Conservation (phyloP, 2,797 vertebrate genomes). For the Clarias laeviceps region DNA sequence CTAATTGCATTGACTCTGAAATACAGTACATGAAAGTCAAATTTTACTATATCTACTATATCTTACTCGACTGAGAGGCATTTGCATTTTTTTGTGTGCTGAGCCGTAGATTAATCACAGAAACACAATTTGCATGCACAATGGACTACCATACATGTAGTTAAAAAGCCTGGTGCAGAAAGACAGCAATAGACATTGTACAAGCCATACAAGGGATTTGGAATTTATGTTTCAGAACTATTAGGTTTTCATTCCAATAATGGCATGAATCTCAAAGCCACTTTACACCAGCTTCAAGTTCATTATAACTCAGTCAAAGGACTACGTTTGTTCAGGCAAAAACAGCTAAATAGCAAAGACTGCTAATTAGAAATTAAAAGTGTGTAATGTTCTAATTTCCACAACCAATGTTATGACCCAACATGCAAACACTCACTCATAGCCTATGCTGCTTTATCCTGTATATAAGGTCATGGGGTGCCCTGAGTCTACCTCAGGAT, state of each 20-base stretch:
- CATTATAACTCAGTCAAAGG: constrained; percentile 39
- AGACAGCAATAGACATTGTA: background rate
- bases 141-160: background rate
- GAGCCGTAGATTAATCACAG: background rate
- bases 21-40: background rate
- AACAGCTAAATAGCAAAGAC: background rate
- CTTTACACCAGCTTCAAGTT: constrained; percentile 32
- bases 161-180: background rate
- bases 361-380: background rate
- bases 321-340: background rate
- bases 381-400: background rate
- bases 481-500: no score
- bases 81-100: background rate
- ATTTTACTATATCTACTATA: background rate
- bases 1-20: background rate
- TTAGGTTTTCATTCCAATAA: background rate
- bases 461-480: no score
- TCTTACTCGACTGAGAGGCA: background rate
- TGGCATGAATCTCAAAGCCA: constrained; percentile 11
- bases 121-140: background rate
- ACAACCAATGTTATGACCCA: background rate
- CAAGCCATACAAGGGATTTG: background rate
- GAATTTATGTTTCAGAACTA: background rate
- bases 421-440: background rate
- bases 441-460: no score